Conservation (phyloP, 2,797 vertebrate species). For the Tadarida brasiliensis region DNA sequence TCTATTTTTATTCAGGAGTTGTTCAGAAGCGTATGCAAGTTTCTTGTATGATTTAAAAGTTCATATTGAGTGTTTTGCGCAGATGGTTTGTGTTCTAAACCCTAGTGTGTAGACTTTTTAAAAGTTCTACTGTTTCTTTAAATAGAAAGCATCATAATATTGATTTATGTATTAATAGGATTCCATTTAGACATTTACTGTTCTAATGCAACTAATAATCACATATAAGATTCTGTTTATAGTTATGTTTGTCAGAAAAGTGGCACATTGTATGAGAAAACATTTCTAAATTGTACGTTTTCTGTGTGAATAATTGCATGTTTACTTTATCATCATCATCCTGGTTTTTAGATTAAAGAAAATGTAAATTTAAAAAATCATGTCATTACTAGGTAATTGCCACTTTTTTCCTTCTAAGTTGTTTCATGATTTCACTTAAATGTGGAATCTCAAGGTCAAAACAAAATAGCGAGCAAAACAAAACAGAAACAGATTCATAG, state of each 20-base stretch:
- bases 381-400: conserved; percentile 38
- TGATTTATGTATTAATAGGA: conserved; percentile 51
- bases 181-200: conserved; percentile 45
- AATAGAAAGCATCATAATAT: conserved; percentile 8
- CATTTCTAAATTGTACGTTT: conserved; percentile 39
- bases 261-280: conserved; percentile 21
- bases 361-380: conserved; percentile 4
- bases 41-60: conserved; percentile 54
- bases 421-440: not conserved
- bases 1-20: conserved; percentile 45
- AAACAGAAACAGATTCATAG: not conserved
- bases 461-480: not conserved
- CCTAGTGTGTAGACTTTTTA: not conserved
- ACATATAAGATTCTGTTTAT: conserved; percentile 27
- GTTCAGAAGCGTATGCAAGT: conserved; percentile 11
- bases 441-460: not conserved
- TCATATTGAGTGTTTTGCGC: conserved; percentile 43
- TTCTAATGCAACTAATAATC: conserved; percentile 55
- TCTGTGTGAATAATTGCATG: conserved; percentile 26
- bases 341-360: conserved; percentile 61
- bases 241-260: conserved; percentile 49
- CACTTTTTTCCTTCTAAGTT: conserved; percentile 4
- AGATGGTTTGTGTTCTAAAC: conserved; percentile 49
- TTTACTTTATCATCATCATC: conserved; percentile 30
- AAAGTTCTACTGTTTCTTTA: not conserved